These are phyloP conservation scores for Caretta caretta DNA, from an alignment of 2,113 vertebrate genomes.

Conservation along the genomic window DNA sequence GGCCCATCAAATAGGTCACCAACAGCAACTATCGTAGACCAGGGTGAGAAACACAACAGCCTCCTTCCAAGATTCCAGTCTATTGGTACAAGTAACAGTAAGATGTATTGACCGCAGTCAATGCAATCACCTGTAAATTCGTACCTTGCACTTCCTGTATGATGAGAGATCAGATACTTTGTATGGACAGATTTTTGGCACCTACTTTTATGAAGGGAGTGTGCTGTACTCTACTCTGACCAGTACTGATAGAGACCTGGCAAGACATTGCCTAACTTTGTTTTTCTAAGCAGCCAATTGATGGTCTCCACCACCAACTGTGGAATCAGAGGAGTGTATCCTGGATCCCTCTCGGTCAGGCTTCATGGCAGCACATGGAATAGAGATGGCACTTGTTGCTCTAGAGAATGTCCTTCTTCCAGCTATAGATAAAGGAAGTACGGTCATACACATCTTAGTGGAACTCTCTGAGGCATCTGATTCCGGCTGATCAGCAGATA, in stretches of 20 bases:
- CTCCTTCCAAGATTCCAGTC: background rate
- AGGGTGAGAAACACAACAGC: background rate
- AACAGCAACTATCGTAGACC: background rate
- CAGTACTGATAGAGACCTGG: background rate
- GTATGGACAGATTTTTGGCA: background rate
- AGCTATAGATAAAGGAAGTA: background rate
- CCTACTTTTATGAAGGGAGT: background rate
- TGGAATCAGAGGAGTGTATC: background rate
- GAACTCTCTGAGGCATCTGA: background rate
- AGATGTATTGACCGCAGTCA: background rate
- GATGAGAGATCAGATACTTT: background rate
- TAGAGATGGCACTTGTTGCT: accelerated
- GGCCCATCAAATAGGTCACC: background rate
- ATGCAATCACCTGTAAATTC: background rate
- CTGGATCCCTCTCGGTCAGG: accelerated
- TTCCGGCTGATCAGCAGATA: background rate
- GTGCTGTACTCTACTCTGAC: background rate
- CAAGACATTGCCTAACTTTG: background rate
- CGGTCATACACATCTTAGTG: background rate
- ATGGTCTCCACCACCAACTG: background rate
- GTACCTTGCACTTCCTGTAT: background rate
- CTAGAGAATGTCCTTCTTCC: accelerated
- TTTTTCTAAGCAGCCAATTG: background rate
- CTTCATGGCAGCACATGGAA: background rate
- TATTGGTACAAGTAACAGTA: background rate